phyloP scores from a whole-genome alignment of 2,113 vertebrate genomes.

The Setophaga petechia region DNA sequence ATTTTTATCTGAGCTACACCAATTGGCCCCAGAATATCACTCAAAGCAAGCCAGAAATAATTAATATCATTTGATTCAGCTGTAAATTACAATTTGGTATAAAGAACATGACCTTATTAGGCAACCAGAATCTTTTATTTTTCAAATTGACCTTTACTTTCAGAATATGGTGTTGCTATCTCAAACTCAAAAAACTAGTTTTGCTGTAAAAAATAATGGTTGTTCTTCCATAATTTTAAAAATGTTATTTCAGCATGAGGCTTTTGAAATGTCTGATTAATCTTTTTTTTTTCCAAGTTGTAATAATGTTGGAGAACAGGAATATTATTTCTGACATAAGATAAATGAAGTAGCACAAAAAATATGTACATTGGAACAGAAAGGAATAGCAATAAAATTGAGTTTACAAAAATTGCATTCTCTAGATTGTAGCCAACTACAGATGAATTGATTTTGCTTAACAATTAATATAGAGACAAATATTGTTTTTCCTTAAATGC shows the following conservation, averaged over 20 bases:
- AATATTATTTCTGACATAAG: conserved; percentile 42
- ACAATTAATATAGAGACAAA: conserved; percentile 38
- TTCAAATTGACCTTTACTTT: conserved; percentile 9
- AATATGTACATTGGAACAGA: conserved; percentile 22
- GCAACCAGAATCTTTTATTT: not conserved
- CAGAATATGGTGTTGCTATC: not conserved
- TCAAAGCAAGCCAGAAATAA: conserved; percentile 10
- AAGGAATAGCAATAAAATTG: conserved; percentile 1
- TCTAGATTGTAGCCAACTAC: not conserved
- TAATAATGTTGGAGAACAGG: not conserved
- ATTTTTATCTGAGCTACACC: conserved; percentile 10
- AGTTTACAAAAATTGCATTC: conserved; percentile 26
- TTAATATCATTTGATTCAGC: not conserved
- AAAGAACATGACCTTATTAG: not conserved
- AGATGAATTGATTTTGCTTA: conserved; percentile 3
- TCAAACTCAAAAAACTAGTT: not conserved
- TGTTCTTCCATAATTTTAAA: not conserved
- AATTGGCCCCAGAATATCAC: not conserved
- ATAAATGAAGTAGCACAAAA: conserved; percentile 34
- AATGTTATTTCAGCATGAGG: not conserved
- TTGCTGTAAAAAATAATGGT: not conserved
- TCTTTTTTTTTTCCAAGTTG: not conserved
- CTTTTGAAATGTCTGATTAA: conserved; percentile 36
- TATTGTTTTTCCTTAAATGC: conserved; percentile 6
- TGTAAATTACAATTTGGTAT: conserved; percentile 16